Evolutionary conservation across 2,797 vertebrate species (phyloP), one percentile per base, ranked within the genome.

Genomic region (Botia kubotai): DNA sequence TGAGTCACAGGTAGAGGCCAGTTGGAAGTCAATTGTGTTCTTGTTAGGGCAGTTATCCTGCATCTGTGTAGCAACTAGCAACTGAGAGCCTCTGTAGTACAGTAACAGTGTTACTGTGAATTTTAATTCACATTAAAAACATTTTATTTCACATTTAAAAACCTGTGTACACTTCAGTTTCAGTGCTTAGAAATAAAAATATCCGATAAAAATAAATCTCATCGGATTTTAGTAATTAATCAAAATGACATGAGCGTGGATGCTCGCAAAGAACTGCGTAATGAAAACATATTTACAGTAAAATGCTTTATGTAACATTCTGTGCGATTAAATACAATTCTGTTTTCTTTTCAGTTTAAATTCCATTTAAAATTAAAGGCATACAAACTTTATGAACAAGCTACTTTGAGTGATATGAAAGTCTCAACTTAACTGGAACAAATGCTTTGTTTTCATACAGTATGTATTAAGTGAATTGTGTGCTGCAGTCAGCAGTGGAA

Each of bases 381-480:
- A 73, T 60, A 23, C 23, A 57, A 63, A 67, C 60, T 60, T 73
- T 57, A 79, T 33, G 75, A 82, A 66, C 68, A 72, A 78, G 73
- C 26, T 53, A 11, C 16, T 60, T 10, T 19, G 6, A 76, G 63
- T 70, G 29, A 81, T 53, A 53, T 53, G 17, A 55, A 72, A 26
- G 53, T 48, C 36, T 63, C 62, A 17, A 46, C 60, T 75, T 75
- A 58, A 65, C 53, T 72, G 10, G 65, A 79, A 63, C 58, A 72
- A 72, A 46, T 65, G 17, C 16, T 70, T 69, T n/a, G 29, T 72
- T 77, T 55, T 55, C 58, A 53, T 66, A 70, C 39, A 46, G 53
- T 77, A 65, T 52, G 62, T 46, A 72, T 80, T 80, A 79, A 80
- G 53, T 83, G 79, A 76, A 74, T 83, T 72, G 65, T 77, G 75